Conservation (phyloP, 2,797 vertebrate genomes). For the Vespertilio murinus region DNA sequence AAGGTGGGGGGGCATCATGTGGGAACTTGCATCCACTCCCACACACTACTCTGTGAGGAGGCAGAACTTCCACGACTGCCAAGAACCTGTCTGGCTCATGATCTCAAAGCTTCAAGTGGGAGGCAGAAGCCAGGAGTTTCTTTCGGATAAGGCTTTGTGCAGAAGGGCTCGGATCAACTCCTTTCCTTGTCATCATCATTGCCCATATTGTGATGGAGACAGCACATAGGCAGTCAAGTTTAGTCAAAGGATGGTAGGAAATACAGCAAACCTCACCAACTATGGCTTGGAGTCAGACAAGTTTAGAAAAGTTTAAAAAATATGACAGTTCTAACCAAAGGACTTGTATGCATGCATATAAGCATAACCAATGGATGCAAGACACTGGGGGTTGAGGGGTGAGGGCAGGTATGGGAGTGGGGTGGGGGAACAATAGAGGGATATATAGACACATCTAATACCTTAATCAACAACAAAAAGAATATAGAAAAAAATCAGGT, state of each 20-base stretch:
- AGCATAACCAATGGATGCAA: no score
- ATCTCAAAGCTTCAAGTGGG: background rate
- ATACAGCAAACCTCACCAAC: background rate
- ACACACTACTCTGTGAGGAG: background rate
- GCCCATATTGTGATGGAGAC: no score
- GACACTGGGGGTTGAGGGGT: no score
- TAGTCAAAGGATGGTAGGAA: background rate
- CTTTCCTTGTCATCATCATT: background rate
- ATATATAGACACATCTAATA: no score
- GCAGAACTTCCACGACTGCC: background rate
- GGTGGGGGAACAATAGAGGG: no score
- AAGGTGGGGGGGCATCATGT: background rate
- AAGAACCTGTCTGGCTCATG: background rate
- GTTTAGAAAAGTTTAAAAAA: background rate
- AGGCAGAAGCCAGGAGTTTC: background rate
- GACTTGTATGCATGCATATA: no score
- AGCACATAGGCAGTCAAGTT: background rate
- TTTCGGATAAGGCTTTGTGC: background rate
- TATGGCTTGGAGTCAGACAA: background rate
- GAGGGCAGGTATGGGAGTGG: no score
- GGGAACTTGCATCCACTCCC: background rate
- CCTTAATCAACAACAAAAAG: no score
- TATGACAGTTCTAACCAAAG: no score
- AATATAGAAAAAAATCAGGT: no score
- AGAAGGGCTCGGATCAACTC: background rate